Conservation (phyloP, 2,113 vertebrate genomes). For the Sturnira hondurensis region DNA sequence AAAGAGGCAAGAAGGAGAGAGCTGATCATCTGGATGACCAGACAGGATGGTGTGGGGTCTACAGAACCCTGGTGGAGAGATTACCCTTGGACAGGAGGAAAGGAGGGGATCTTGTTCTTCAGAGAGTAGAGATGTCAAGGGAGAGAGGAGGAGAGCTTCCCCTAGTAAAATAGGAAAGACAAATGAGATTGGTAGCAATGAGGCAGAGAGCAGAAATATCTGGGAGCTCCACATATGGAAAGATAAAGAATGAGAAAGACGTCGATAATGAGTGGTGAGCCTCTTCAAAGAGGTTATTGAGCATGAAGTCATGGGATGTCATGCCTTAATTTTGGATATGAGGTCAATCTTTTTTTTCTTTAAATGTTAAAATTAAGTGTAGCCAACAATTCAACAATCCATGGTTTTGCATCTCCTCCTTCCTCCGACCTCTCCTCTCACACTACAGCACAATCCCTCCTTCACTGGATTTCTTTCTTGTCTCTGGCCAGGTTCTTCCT, state of each 20-base stretch:
- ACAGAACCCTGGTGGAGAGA: not conserved
- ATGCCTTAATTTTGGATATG: not conserved
- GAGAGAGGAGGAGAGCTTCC: not conserved
- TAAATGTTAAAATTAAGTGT: not conserved
- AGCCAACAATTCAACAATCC: not conserved
- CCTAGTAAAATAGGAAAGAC: not conserved
- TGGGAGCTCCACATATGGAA: not conserved
- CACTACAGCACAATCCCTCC: not conserved
- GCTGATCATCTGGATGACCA: not conserved
- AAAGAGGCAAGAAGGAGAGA: not conserved
- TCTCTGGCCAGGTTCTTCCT: not conserved
- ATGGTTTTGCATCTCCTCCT: not conserved
- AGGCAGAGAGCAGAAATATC: not conserved
- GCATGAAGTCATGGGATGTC: not conserved
- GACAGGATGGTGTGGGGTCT: not conserved
- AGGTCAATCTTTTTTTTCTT: not conserved
- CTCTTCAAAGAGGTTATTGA: not conserved
- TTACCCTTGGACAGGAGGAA: not conserved
- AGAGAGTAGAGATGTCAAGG: not conserved
- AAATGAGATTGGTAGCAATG: not conserved
- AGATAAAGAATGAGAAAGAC: not conserved
- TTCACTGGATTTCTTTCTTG: not conserved
- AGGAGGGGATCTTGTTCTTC: not conserved
- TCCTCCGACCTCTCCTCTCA: not conserved
- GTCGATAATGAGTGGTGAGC: not conserved